A percentile compares a stretch with the other conserved stretches of the same genome.
Conservation (phyloP, 2,888 invertebrate genomes). For the Erebia palarica region DNA sequence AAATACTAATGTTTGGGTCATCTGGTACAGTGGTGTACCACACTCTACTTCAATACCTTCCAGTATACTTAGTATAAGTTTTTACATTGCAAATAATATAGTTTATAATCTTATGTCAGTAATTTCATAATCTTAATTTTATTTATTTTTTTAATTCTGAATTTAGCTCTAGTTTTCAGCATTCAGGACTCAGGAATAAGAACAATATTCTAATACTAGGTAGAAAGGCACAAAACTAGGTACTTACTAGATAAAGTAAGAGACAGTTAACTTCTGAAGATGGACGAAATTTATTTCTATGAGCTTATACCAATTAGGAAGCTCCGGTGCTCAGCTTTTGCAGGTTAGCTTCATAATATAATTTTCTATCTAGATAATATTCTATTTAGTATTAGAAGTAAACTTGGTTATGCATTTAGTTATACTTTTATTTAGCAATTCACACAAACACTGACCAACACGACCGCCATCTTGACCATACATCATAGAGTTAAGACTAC, state of each 20-base stretch:
- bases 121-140: no score
- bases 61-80: background rate
- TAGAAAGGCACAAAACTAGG: background rate
- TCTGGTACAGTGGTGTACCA: background rate
- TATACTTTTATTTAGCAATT: no score
- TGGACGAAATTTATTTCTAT: slow-evolving; percentile 10
- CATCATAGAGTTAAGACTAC: no score
- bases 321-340: no score
- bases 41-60: background rate
- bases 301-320: slow-evolving; percentile 9
- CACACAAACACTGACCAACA: no score
- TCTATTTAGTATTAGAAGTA: no score
- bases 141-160: no score
- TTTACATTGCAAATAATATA: background rate
- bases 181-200: background rate
- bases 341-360: background rate
- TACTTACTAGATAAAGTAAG: slow-evolving; percentile 7
- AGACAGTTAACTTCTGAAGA: background rate
- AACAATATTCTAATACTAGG: background rate
- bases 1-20: slow-evolving; percentile 14
- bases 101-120: no score
- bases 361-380: background rate
- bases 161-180: no score
- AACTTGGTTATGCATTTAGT: no score
- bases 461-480: no score